Evolutionary conservation across 2,888 invertebrate genomes (phyloP), one percentile per base, ranked within the genome.

Genomic region (Ochropacha duplaris): DNA sequence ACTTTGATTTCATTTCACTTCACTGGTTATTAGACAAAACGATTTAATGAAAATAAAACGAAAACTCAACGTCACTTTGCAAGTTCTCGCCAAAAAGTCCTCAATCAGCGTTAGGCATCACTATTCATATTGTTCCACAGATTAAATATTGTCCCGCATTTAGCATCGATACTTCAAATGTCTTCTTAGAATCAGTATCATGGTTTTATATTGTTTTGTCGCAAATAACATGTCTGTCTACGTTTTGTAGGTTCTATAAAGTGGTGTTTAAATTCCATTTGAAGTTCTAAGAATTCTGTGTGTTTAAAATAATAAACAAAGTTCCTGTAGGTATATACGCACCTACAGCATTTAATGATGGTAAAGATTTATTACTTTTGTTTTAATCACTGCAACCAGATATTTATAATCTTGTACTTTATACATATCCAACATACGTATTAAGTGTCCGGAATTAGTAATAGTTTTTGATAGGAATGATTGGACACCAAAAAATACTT

Each of bases 211-310:
- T 11, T 19, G 31, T 52, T 34, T 44, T 19, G 31, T 52, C 12
- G 34, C 52, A 5, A 52, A 52, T 31, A 52, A 14, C 22, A 31
- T 51, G 28, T 31, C 19, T 31, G n/a, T 52, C 14, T 4, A 44
- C 24, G 22, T 12, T 31, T 52, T 31, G 31, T 50, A 16, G 0
- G 31, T 51, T 52, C 57, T 51, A 36, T 49, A 49, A 31, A 28
- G 58, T 58, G 54, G 55, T 60, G 54, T 57, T 60, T 59, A 54
- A 52, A 59, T 52, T 54, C 56, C 58, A 6, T 39, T 34, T 26
- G 4, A 19, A 24, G 54, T 52, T 52, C 52, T 52, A 5, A 31
- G 52, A 52, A 52, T 22, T 31, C 9, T 31, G 44, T 12, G 16
- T 16, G 31, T 52, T 14, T 19, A 31, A n/a, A n/a, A n/a, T n/a